Evolutionary conservation across 2,113 vertebrate genomes (phyloP).

Genomic region (Zosterops pallidus): DNA sequence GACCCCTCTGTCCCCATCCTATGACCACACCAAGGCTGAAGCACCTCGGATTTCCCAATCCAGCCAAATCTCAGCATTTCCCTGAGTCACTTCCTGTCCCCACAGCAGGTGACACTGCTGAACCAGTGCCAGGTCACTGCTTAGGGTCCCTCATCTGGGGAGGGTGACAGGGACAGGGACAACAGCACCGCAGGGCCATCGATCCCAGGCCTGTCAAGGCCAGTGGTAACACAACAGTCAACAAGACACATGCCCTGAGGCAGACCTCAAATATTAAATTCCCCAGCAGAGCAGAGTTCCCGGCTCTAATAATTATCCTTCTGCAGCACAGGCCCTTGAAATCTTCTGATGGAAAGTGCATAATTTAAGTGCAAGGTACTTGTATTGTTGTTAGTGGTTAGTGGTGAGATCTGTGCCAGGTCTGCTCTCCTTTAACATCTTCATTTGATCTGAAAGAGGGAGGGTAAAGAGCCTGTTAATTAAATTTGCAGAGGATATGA

Average conservation of each 20-base stretch:
- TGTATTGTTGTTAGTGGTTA: slow-evolving; percentile 65
- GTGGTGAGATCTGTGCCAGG: slow-evolving; percentile 58
- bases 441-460: slow-evolving; percentile 63
- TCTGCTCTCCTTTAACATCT: slow-evolving; percentile 62
- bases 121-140: neutral
- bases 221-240: slow-evolving; percentile 31
- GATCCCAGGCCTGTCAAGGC: neutral
- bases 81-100: neutral
- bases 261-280: slow-evolving; percentile 52
- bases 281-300: neutral
- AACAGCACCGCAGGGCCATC: neutral
- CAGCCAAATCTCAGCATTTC: neutral
- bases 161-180: neutral
- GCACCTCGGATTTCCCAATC: neutral
- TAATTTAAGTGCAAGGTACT: slow-evolving; percentile 66
- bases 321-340: slow-evolving; percentile 29
- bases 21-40: neutral
- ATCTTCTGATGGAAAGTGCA: slow-evolving; percentile 57
- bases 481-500: slow-evolving; percentile 71
- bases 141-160: neutral
- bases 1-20: neutral
- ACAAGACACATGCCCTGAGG: slow-evolving; percentile 44
- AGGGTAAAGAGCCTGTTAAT: slow-evolving; percentile 70
- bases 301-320: slow-evolving; percentile 46
- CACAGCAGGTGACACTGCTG: neutral